A percentile compares a stretch with the other conserved stretches of the same genome.
phyloP scores from a whole-genome alignment of 2,888 invertebrate genomes.

The Drosophila lutescens region DNA sequence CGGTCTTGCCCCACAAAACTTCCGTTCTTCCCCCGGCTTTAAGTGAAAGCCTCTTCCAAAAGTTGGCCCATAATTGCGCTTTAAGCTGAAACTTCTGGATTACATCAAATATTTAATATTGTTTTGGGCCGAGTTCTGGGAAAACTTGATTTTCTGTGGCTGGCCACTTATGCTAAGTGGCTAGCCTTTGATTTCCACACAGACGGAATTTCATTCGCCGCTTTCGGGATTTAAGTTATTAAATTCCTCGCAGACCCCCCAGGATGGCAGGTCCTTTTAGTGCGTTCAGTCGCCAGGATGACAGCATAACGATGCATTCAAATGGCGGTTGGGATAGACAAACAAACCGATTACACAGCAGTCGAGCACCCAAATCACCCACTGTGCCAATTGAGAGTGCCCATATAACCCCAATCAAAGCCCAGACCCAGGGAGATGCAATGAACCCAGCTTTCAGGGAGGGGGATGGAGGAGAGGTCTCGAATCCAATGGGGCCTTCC shows the following conservation, averaged over 20 bases:
- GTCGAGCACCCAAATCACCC: slow-evolving; percentile 53
- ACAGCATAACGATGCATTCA: slow-evolving; percentile 75
- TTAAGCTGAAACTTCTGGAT: slow-evolving; percentile 8
- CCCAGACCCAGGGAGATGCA: slow-evolving; percentile 47
- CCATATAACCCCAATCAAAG: slow-evolving; percentile 51
- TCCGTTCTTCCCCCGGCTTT: slow-evolving; percentile 18
- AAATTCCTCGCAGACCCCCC: slow-evolving; percentile 17
- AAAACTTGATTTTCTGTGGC: no score
- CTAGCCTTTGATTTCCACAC: no score
- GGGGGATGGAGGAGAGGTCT: not conserved
- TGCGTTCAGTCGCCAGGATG: slow-evolving; percentile 42
- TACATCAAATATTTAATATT: no score
- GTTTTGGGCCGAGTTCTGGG: no score
- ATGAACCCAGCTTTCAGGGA: slow-evolving; percentile 50
- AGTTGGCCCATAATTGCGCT: slow-evolving; percentile 15
- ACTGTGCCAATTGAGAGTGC: slow-evolving; percentile 60
- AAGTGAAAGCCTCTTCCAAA: slow-evolving; percentile 21
- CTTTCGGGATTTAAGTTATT: no score
- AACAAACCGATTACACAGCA: slow-evolving; percentile 78
- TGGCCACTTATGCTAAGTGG: no score
- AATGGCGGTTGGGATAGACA: slow-evolving; percentile 65
- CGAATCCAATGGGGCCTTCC: not conserved
- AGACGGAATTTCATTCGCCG: no score
- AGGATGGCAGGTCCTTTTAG: slow-evolving; percentile 3
- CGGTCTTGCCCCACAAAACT: no score